Evolutionary conservation across 2,113 vertebrate species (phyloP), one percentile per base, ranked within the genome.

Genomic region (Telmatochromis sp.): DNA sequence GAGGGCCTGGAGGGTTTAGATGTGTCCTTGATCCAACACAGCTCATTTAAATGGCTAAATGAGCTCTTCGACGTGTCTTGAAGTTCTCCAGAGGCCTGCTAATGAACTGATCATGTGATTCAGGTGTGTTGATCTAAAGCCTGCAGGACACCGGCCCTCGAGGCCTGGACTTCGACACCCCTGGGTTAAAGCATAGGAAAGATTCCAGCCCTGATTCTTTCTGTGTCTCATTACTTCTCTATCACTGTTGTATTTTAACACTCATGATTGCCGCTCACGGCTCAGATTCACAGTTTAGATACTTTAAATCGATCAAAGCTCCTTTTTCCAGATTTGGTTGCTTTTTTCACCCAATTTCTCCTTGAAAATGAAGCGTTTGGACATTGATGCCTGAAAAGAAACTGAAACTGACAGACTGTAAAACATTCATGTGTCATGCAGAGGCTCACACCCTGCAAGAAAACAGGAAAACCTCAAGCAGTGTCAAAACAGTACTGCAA

Each of bases 41-140:
- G 3, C 14, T 58, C 0, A 28, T 58, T 9, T 28, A 28, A 58
- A 9, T 28, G 55, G 55, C 1, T 58, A 58, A 58, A 4, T 58
- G 0, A 58, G 0, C 23, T 58, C 3, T 0, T 58, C 7, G 0
- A 57, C 54, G 0, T 58, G 7, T 1, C 7, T 1, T 58, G 55
- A 2, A 55, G 21, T 1, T 26, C 21, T 55, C 53, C 53, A 55
- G 53, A 55, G 0, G 21, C 53, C 53, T 55, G 53, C 0, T 12
- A 12, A 23, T 4, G 21, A 23, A 13, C 11, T 55, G 0, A 1
- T 55, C 11, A 2, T 26, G 0, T 55, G 53, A 26, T 26, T 26
- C 53, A 3, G 0, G 54, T 7, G 54, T 55, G 54, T 0, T 13
- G 55, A 57, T 15, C 55, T 58, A 58, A 58, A 58, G 0, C 5